Evolutionary conservation across 1,140 invertebrate species (phyloP).

Genomic region (Apolygus lucorum): DNA sequence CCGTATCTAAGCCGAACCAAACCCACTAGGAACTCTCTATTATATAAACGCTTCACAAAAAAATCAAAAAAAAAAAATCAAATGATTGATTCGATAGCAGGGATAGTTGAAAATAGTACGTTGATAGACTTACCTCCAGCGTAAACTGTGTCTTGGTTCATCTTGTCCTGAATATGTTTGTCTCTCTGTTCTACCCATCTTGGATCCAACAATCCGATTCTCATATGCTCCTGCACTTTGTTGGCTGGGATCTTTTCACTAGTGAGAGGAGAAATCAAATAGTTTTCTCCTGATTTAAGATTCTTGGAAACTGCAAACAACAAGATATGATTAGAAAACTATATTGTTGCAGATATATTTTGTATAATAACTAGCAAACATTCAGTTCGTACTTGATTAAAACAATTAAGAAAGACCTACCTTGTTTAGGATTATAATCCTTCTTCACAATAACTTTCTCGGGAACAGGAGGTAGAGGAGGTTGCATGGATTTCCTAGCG

Average conservation of each 20-base stretch:
- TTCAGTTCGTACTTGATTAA: neutral
- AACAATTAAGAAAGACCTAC: slow-evolving; percentile 31
- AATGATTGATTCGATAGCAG: too few relatives aligned
- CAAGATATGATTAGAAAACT: neutral
- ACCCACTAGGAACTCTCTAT: too few relatives aligned
- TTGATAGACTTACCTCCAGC: slow-evolving; percentile 52
- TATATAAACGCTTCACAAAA: too few relatives aligned
- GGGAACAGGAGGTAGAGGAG: slow-evolving; percentile 73
- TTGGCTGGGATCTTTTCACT: slow-evolving; percentile 93
- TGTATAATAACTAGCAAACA: slow-evolving; percentile 12
- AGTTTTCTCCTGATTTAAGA: slow-evolving; percentile 59
- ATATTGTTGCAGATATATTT: too few relatives aligned
- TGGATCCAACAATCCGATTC: slow-evolving; percentile 93
- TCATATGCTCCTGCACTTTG: slow-evolving; percentile 96
- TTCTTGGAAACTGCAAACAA: slow-evolving; percentile 19
- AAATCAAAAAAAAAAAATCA: too few relatives aligned
- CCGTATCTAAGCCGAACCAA: too few relatives aligned
- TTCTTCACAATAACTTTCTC: slow-evolving; percentile 95
- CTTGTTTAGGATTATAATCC: slow-evolving; percentile 90
- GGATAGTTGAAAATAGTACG: too few relatives aligned
- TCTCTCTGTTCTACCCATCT: slow-evolving; percentile 96
- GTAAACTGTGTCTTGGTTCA: slow-evolving; percentile 78
- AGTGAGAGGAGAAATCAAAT: slow-evolving; percentile 94
- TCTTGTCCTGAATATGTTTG: slow-evolving; percentile 70
- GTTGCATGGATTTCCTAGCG: slow-evolving; percentile 39